Evolutionary conservation across 2,113 vertebrate genomes (phyloP).

Genomic region (Hypocryptadius cinnamomeus): DNA sequence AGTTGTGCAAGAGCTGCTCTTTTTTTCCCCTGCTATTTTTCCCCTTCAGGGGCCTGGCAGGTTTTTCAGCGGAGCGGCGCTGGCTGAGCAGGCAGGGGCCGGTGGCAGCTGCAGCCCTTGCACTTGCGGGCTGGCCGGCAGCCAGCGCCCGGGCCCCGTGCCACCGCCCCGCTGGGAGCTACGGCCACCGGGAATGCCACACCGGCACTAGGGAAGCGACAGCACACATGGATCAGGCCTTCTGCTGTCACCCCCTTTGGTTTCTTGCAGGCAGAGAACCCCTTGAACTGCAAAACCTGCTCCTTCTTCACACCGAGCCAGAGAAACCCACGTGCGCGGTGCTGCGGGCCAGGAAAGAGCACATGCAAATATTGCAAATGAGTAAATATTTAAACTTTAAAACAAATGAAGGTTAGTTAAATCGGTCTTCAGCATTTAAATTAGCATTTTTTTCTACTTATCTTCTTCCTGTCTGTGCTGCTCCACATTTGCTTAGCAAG

Average conservation of each 20-base stretch:
- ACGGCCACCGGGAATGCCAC: not conserved
- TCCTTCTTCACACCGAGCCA: not conserved
- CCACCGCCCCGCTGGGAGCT: not conserved
- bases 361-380: not conserved
- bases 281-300: accelerated
- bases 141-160: not conserved
- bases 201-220: not conserved
- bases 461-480: not conserved
- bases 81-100: not conserved
- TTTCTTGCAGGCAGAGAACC: not conserved
- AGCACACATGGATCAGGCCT: accelerated
- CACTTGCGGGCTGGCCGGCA: not conserved
- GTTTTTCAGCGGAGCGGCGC: not conserved
- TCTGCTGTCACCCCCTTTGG: not conserved
- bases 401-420: slow-evolving; percentile 1
- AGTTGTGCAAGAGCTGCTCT: not conserved
- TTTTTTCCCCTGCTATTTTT: not conserved
- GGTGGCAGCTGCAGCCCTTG: slow-evolving; percentile 25
- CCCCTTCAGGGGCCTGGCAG: not conserved
- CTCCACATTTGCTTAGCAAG: not conserved
- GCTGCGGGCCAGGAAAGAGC: not conserved
- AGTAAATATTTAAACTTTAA: not conserved
- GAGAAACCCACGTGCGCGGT: accelerated
- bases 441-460: not conserved
- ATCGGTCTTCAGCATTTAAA: not conserved